A percentile compares a stretch with the other conserved stretches of the same genome.
Evolutionary conservation across 1,140 invertebrate genomes (phyloP).

Genomic region (Lasioglossum albipes): DNA sequence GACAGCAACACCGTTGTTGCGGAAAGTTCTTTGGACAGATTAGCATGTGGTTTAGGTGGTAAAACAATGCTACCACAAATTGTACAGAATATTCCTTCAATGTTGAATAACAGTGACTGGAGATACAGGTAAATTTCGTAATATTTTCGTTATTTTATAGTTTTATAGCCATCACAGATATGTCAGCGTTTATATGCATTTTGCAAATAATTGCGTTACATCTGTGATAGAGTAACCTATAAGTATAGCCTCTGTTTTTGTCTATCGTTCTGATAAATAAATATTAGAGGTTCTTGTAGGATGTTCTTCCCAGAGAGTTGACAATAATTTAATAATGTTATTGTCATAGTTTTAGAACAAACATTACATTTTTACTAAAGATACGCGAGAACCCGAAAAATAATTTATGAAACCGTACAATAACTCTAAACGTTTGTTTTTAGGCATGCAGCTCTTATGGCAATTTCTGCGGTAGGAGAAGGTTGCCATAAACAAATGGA

Average conservation of each 20-base stretch:
- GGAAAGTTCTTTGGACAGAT: constrained; percentile 96
- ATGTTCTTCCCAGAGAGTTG: constrained; percentile 67
- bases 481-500: constrained; percentile 99
- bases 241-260: constrained; percentile 46
- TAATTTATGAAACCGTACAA: neutral
- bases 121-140: constrained; percentile 81
- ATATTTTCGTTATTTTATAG: constrained; percentile 13
- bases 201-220: constrained; percentile 71
- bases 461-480: constrained; percentile 98
- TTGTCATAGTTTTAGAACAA: constrained; percentile 63
- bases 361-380: constrained; percentile 38
- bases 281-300: constrained; percentile 54
- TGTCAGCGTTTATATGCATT: constrained; percentile 70
- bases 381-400: too few relatives aligned
- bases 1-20: constrained; percentile 96
- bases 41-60: constrained; percentile 97
- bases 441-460: constrained; percentile 98
- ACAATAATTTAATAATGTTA: constrained; percentile 40
- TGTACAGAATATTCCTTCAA: constrained; percentile 90
- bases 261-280: constrained; percentile 68
- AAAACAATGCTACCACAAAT: constrained; percentile 96
- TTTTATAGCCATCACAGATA: constrained; percentile 62
- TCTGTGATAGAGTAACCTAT: constrained; percentile 71
- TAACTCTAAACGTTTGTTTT: constrained; percentile 30
- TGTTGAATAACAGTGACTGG: constrained; percentile 93